Evolutionary conservation across 2,113 vertebrate genomes (phyloP).

Genomic region (Pomatostomus ruficeps): DNA sequence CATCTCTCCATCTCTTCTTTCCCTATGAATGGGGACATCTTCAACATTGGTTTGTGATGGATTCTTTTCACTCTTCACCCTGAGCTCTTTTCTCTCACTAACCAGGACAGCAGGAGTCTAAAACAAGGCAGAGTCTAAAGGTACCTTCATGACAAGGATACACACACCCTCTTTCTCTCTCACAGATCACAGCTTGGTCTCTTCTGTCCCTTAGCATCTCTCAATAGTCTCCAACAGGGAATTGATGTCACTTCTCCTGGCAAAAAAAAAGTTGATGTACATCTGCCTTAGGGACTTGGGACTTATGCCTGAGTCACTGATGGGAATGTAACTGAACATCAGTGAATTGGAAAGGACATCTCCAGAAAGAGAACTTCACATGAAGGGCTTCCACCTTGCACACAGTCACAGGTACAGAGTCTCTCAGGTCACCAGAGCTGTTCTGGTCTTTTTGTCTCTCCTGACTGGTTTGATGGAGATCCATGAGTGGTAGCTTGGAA

Average conservation of each 20-base stretch:
- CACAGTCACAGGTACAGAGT: not conserved
- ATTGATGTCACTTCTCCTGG: constrained; percentile 40
- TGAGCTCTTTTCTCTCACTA: not conserved
- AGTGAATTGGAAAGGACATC: constrained; percentile 1
- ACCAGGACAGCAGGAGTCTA: not conserved
- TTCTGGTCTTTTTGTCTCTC: not conserved
- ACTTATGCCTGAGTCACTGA: constrained; percentile 8
- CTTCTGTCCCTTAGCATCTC: constrained; percentile 5
- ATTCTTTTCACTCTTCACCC: not conserved
- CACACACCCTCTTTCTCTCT: not conserved
- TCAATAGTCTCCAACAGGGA: constrained; percentile 28
- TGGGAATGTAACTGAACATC: not conserved
- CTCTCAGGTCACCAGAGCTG: not conserved
- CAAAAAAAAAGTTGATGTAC: constrained; percentile 46
- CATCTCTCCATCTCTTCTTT: not conserved
- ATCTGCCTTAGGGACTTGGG: constrained; percentile 47
- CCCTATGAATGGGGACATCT: not conserved
- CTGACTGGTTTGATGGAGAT: not conserved
- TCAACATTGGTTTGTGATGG: not conserved
- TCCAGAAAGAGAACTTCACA: not conserved
- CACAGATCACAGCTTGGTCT: not conserved
- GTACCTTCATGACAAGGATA: not conserved
- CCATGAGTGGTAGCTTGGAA: not conserved
- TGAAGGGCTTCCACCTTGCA: not conserved
- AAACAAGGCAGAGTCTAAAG: not conserved